Base-by-base conservation (phyloP, 1,140 invertebrate species). In the Telenomus remus region DNA sequence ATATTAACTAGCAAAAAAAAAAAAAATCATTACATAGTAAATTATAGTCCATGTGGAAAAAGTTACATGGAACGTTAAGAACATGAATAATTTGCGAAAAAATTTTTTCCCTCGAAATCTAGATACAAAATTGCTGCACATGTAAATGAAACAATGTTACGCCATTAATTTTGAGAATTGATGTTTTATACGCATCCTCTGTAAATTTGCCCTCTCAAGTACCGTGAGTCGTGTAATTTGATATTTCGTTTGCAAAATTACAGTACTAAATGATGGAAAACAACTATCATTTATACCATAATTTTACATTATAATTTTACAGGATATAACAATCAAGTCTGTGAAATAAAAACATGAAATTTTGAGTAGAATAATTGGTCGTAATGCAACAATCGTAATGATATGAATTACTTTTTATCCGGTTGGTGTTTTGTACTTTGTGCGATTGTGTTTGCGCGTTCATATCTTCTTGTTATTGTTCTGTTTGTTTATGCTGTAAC, bases 251-350 rank as follows among this genome's bases (percentile, higher is more conserved):
- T 33, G 55, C 37, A 44, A 73, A 73, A 73, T 73, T 73, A 65
- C 61, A 54, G 70, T 73, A 60, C 60, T 73, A 73, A 65, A 65
- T 55, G 70, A 65, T 54, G 70, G 70, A 73, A 73, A 71, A 73
- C 60, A 55, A 73, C 70, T 73, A 73, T 73, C 70, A 73, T 73
- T 65, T 13, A 16, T 43, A 15, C 49, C 8, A 49, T 55, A 73
- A 73, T 65, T 54, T 60, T 60, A 66, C 55, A 73, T 60, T 56
- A 61, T 50, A 66, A 73, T 66, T 66, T 66, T 49, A 56, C 61
- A 65, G 70, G 61, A 66, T 49, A 60, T 55, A 65, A 65, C 70
- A 60, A 73, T 65, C 50, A 54, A 55, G 55, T 27, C 19, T 73
- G 60, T 54, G 69, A 72, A 72, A 54, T 64, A 59, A 72, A 72